A percentile compares a stretch with the other conserved stretches of the same genome.
phyloP scores from a whole-genome alignment of 2,888 invertebrate genomes.

The Laothoe populi region DNA sequence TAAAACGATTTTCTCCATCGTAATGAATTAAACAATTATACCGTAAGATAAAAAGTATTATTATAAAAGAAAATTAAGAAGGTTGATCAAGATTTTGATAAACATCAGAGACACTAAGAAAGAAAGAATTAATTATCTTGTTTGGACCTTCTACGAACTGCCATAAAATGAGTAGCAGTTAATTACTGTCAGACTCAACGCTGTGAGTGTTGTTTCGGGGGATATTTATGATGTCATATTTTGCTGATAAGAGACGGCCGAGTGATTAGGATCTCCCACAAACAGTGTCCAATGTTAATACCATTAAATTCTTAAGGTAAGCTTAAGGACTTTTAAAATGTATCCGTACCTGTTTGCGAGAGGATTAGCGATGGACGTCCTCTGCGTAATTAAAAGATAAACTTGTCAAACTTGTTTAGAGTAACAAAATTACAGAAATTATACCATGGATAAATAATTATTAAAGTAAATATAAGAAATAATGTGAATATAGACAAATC shows the following conservation, averaged over 20 bases:
- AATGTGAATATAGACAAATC: background rate
- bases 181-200: constrained; percentile 11
- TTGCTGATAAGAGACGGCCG: constrained; percentile 24
- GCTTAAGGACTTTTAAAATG: background rate
- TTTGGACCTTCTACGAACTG: constrained; percentile 4
- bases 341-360: background rate
- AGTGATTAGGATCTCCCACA: constrained; percentile 5
- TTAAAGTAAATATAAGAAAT: background rate
- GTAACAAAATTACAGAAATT: background rate
- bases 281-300: background rate
- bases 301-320: background rate
- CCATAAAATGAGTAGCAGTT: constrained; percentile 10
- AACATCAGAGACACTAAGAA: background rate
- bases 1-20: too few relatives aligned
- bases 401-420: background rate
- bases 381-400: background rate
- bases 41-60: too few relatives aligned
- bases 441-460: background rate
- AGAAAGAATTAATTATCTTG: background rate
- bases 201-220: constrained; percentile 19
- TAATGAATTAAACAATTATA: too few relatives aligned
- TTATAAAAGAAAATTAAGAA: too few relatives aligned
- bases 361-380: background rate
- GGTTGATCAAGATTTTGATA: background rate
- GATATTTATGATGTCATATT: constrained; percentile 52